Percentiles rank a stretch among this genome's conserved stretches.
Conservation (phyloP, 2,797 vertebrate genomes). For the Enteromius treurensis region DNA sequence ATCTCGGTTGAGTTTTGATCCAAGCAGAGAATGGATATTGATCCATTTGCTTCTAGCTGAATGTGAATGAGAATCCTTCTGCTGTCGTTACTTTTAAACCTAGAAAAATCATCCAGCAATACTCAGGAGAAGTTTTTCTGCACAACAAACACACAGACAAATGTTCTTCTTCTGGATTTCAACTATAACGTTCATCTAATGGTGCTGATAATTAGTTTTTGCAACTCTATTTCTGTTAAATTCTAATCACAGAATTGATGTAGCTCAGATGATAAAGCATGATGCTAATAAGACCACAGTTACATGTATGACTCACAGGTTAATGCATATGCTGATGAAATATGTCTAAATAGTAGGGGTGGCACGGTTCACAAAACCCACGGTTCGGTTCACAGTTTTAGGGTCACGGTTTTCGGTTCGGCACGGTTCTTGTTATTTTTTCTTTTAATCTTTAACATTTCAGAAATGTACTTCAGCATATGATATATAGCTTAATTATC, state of each 20-base stretch:
- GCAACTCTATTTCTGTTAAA: not conserved
- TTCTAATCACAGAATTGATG: not conserved
- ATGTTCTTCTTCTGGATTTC: not conserved
- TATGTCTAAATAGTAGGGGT: no score
- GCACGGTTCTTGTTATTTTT: no score
- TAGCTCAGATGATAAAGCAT: not conserved
- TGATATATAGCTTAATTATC: no score
- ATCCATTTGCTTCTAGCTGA: constrained; percentile 62
- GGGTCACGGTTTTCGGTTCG: no score
- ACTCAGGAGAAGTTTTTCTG: not conserved
- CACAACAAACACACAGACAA: not conserved
- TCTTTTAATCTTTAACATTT: no score
- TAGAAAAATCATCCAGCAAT: not conserved
- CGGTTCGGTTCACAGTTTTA: no score
- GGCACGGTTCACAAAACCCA: no score
- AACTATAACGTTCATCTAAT: not conserved
- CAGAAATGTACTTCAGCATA: no score
- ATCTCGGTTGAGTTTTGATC: constrained; percentile 70
- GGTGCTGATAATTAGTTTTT: not conserved
- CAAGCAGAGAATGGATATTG: constrained; percentile 67
- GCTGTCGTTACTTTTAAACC: not conserved
- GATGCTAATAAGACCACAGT: not conserved
- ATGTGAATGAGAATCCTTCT: constrained; percentile 48
- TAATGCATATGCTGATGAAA: not conserved
- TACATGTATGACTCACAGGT: not conserved